phyloP scores from a whole-genome alignment of 2,113 vertebrate genomes.

The Xyrauchen texanus region DNA sequence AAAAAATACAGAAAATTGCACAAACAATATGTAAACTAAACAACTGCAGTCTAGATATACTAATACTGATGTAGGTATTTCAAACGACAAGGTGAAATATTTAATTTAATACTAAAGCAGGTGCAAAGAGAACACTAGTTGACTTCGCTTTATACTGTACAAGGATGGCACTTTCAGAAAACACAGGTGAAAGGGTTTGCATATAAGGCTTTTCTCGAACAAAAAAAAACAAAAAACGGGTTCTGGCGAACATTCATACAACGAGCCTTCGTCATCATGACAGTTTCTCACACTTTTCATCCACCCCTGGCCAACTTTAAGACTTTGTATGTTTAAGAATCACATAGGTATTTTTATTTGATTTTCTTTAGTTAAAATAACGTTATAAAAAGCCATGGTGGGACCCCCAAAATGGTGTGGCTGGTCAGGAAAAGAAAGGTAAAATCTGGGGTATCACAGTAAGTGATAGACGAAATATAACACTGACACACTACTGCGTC shows the following conservation, averaged over 20 bases:
- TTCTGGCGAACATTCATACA: conserved; percentile 72
- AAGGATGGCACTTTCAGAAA: conserved; percentile 98
- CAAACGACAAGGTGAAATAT: conserved; percentile 88
- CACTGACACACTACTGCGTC: conserved; percentile 81
- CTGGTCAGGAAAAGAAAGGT: conserved; percentile 83
- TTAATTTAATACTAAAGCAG: conserved; percentile 88
- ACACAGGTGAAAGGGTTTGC: conserved; percentile 98
- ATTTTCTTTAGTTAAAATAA: conserved; percentile 84
- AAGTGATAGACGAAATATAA: conserved; percentile 86
- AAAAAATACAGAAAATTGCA: conserved; percentile 93
- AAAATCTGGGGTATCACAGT: conserved; percentile 79
- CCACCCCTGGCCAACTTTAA: conserved; percentile 84
- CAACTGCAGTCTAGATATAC: conserved; percentile 89
- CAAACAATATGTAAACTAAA: conserved; percentile 98
- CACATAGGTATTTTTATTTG: conserved; percentile 74
- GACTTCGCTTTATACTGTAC: conserved; percentile 90
- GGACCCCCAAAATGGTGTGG: conserved; percentile 90
- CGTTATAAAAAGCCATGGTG: conserved; percentile 80
- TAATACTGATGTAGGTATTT: conserved; percentile 95
- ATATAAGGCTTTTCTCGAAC: conserved; percentile 93
- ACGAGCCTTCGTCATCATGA: conserved; percentile 61
- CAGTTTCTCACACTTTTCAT: conserved; percentile 69
- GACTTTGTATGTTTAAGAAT: conserved; percentile 92
- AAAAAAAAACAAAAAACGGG: conserved; percentile 85
- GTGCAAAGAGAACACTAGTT: conserved; percentile 87